phyloP scores from a whole-genome alignment of 2,888 invertebrate species.

The Elmis aenea region DNA sequence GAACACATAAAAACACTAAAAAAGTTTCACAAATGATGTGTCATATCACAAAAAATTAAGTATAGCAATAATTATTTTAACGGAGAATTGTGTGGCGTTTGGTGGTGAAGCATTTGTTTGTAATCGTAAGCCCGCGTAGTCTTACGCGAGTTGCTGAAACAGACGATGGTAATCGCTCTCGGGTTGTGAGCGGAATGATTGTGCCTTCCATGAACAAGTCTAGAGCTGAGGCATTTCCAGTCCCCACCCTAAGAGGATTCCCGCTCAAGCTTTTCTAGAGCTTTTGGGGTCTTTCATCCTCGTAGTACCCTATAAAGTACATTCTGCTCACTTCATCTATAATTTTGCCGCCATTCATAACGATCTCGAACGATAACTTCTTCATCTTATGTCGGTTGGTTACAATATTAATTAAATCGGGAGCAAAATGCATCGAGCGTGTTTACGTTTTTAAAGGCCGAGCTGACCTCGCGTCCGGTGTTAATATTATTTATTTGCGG shows the following conservation, averaged over 20 bases:
- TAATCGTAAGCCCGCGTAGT: too few species aligned
- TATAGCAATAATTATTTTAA: slow-evolving; percentile 6
- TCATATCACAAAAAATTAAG: slow-evolving; percentile 18
- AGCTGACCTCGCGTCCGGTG: slow-evolving; percentile 9
- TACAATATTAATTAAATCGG: too few species aligned
- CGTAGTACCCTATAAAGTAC: neutral
- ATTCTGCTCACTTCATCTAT: slow-evolving; percentile 8
- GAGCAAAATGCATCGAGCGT: slow-evolving; percentile 9
- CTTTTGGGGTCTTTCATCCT: slow-evolving; percentile 12
- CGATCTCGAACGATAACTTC: slow-evolving; percentile 11
- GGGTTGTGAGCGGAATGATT: slow-evolving; percentile 15
- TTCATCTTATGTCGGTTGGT: too few species aligned
- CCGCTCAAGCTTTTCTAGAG: slow-evolving; percentile 15
- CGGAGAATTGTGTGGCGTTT: too few species aligned
- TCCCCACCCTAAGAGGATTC: slow-evolving; percentile 20
- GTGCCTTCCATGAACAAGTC: slow-evolving; percentile 14
- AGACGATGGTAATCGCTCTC: too few species aligned
- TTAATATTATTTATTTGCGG: slow-evolving; percentile 10
- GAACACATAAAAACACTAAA: slow-evolving; percentile 18
- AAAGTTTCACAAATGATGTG: slow-evolving; percentile 13
- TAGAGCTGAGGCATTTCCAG: slow-evolving; percentile 11
- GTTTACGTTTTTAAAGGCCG: slow-evolving; percentile 8
- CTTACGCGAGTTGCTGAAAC: too few species aligned
- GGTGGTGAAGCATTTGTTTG: too few species aligned
- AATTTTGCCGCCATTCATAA: slow-evolving; percentile 22